Conservation (phyloP, 2,797 vertebrate species). For the Pitangus sulphuratus region DNA sequence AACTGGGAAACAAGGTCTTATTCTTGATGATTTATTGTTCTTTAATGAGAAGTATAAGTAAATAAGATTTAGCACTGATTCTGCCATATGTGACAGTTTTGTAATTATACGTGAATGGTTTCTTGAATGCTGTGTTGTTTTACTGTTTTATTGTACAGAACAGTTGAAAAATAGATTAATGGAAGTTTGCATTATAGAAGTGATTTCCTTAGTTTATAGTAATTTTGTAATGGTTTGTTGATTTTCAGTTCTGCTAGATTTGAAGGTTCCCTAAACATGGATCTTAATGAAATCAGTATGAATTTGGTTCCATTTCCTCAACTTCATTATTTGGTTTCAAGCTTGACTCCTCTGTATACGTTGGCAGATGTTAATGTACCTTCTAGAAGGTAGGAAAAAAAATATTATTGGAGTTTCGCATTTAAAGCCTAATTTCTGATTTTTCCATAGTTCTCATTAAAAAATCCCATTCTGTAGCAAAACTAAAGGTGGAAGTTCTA, state of each 20-base stretch:
- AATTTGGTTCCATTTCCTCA: slow-evolving; percentile 96
- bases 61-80: neutral
- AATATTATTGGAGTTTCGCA: neutral
- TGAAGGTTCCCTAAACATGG: slow-evolving; percentile 96
- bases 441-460: neutral
- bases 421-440: neutral
- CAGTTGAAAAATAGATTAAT: neutral
- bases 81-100: neutral
- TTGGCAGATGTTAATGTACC: slow-evolving; percentile 88
- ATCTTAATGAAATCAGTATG: slow-evolving; percentile 96
- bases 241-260: slow-evolving; percentile 91
- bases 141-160: neutral
- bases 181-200: neutral
- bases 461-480: neutral
- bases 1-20: neutral
- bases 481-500: neutral
- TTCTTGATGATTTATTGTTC: neutral
- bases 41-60: neutral
- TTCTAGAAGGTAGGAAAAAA: slow-evolving; percentile 83
- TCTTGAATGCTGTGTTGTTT: neutral
- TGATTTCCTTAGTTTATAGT: neutral
- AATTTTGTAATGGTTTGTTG: neutral
- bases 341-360: slow-evolving; percentile 92
- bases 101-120: neutral
- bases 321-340: slow-evolving; percentile 94